Conservation (phyloP, 2,113 vertebrate genomes). For the Platichthys stellatus region DNA sequence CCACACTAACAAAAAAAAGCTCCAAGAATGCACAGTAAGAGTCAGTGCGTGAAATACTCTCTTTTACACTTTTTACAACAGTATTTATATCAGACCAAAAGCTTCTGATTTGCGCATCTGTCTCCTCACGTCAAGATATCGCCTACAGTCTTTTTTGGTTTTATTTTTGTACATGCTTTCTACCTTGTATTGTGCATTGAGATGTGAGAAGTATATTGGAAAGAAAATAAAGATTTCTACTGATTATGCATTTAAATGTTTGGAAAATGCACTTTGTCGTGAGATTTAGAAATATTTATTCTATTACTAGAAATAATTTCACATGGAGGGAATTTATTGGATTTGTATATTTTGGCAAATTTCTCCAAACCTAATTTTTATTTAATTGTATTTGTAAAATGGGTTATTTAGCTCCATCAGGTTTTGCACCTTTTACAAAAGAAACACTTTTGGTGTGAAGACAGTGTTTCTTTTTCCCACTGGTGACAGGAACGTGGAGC, state of each 20-base stretch:
- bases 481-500: slow-evolving; percentile 31
- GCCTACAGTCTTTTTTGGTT: slow-evolving; percentile 52
- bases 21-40: slow-evolving; percentile 60
- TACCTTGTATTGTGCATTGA: slow-evolving; percentile 76
- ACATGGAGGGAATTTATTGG: background rate
- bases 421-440: slow-evolving; percentile 10
- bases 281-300: slow-evolving; percentile 6
- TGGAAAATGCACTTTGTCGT: slow-evolving; percentile 21
- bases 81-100: slow-evolving; percentile 56
- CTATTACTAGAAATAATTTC: background rate
- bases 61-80: slow-evolving; percentile 46
- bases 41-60: slow-evolving; percentile 35
- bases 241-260: slow-evolving; percentile 67
- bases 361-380: background rate
- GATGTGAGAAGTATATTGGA: slow-evolving; percentile 78
- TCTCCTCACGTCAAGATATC: slow-evolving; percentile 66
- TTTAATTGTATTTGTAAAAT: background rate
- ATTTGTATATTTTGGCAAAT: background rate
- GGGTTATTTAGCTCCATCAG: background rate
- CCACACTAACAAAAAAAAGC: slow-evolving; percentile 32
- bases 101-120: slow-evolving; percentile 59
- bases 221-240: slow-evolving; percentile 81
- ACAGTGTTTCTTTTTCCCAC: slow-evolving; percentile 8
- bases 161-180: slow-evolving; percentile 81
- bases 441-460: slow-evolving; percentile 17